Evolutionary conservation across 2,797 vertebrate genomes (phyloP), one percentile per base, ranked within the genome.

Genomic region (Tangara arthus): DNA sequence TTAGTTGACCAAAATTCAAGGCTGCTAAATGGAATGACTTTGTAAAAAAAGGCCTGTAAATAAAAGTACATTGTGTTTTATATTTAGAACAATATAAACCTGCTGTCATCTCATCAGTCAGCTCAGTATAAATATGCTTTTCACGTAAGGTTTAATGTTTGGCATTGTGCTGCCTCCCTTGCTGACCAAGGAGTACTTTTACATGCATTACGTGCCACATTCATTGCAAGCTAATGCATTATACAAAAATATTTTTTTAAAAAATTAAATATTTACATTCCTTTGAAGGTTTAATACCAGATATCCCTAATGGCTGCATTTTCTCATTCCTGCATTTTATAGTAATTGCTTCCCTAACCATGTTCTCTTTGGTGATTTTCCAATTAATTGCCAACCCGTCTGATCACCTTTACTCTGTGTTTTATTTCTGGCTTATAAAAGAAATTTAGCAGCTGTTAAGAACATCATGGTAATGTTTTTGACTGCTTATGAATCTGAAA

Each of bases 361-460:
- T 72, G 87, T 79, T 95, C 82, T 92, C 91, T 90, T 96, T 83
- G 82, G 87, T 96, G 94, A 91, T 93, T 94, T 94, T 92, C 76
- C 82, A 93, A 92, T 89, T 93, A 94, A 95, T 91, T 90, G 90
- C 61, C 83, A 95, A 82, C 56, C 46, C 28, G 26, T 88, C 80
- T 93, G 59, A 87, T 91, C 72, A 94, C 79, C 69, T 94, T 92
- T 89, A 89, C 35, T 78, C 87, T 61, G 35, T 84, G 64, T 34
- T 93, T 93, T 85, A 87, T 85, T 93, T 94, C 84, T 87, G 61
- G n/a, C 60, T 82, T 93, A 80, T 68, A 68, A 72, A 82, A 92
- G 73, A 64, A 47, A 47, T 20, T 49, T 73, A 75, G 42, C 72
- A 94, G 78, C 73, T 87, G 57, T 85, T 80, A 75, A 94, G 88